A percentile compares a stretch with the other conserved stretches of the same genome.
Conservation (phyloP, 2,888 invertebrate species). For the Cheilosia scutellata region DNA sequence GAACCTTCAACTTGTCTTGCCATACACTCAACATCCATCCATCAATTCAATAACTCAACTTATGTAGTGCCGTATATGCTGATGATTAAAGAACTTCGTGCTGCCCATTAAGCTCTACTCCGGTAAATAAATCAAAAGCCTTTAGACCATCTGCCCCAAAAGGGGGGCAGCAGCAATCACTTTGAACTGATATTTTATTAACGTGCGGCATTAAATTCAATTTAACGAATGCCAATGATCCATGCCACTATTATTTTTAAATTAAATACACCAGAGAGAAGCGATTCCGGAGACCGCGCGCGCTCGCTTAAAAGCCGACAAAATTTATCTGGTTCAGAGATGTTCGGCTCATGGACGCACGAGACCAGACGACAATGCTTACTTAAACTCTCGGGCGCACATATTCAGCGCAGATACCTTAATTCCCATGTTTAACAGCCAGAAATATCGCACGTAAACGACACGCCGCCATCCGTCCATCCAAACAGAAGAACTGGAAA, state of each 20-base stretch:
- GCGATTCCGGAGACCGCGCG: conserved; percentile 18
- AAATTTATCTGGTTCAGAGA: conserved; percentile 64
- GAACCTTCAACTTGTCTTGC: conserved; percentile 56
- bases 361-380: conserved; percentile 65
- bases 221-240: conserved; percentile 69
- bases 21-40: conserved; percentile 36
- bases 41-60: conserved; percentile 59
- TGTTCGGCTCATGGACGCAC: conserved; percentile 60
- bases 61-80: neutral
- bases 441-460: conserved; percentile 74
- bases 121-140: conserved; percentile 60
- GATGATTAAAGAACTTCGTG: conserved; percentile 67
- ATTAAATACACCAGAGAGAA: conserved; percentile 51
- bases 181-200: conserved; percentile 69
- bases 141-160: conserved; percentile 37
- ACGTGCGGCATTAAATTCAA: conserved; percentile 74
- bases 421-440: conserved; percentile 73
- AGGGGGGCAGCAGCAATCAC: conserved; percentile 67
- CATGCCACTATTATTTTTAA: conserved; percentile 70
- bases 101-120: conserved; percentile 61
- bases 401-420: conserved; percentile 63
- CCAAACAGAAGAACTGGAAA: conserved; percentile 34
- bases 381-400: conserved; percentile 27
- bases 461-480: conserved; percentile 55
- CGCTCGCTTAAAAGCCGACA: conserved; percentile 45